Evolutionary conservation across 2,888 invertebrate genomes (phyloP).

Genomic region (Gastrophysa polygoni): DNA sequence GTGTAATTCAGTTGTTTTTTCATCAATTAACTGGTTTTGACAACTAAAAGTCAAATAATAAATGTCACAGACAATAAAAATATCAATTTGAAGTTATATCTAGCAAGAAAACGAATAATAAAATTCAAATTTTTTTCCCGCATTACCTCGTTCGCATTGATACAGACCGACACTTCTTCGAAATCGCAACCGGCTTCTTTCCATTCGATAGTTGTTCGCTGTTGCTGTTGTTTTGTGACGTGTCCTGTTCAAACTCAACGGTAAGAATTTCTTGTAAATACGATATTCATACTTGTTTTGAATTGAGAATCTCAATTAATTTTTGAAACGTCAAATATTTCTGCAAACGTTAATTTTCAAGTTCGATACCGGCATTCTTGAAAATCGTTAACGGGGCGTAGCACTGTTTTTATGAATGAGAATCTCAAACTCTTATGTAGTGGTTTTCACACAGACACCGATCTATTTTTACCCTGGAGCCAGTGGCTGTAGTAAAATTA

Average conservation of each 20-base stretch:
- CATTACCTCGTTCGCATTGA: constrained; percentile 43
- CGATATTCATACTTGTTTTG: too few relatives aligned
- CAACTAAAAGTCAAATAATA: constrained; percentile 28
- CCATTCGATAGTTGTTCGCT: constrained; percentile 55
- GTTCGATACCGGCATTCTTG: background rate
- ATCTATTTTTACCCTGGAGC: constrained; percentile 41
- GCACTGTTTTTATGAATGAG: constrained; percentile 27
- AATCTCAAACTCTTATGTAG: too few relatives aligned
- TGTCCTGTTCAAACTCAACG: constrained; percentile 50
- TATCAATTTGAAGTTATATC: constrained; percentile 25
- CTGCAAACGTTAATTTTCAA: constrained; percentile 11
- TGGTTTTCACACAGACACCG: background rate
- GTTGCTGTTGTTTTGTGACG: constrained; percentile 52
- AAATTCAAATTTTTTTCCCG: constrained; percentile 48
- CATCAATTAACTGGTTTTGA: constrained; percentile 33
- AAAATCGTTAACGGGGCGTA: background rate
- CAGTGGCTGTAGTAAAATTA: constrained; percentile 44
- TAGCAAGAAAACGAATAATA: constrained; percentile 21
- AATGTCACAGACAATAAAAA: constrained; percentile 29
- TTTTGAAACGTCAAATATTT: too few relatives aligned
- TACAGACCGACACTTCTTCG: constrained; percentile 46
- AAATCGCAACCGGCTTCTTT: constrained; percentile 54
- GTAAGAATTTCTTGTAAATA: constrained; percentile 45
- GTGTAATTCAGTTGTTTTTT: constrained; percentile 37
- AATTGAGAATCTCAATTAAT: too few relatives aligned